Percentiles rank a stretch among this genome's conserved stretches.
Evolutionary conservation across 2,113 vertebrate genomes (phyloP).

Genomic region (Octodon degus): DNA sequence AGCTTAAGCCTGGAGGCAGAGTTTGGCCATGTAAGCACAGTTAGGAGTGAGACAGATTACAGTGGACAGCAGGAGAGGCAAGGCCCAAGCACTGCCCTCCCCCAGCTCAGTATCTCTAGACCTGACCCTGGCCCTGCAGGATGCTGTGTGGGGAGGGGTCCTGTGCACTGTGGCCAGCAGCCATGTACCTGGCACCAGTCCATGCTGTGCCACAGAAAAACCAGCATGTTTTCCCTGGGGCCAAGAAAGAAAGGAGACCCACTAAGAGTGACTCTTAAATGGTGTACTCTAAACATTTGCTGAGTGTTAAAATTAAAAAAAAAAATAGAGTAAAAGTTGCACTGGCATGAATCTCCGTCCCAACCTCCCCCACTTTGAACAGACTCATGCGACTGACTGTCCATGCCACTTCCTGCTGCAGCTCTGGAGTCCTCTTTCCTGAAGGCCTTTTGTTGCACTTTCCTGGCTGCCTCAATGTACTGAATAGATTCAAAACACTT

Average conservation of each 20-base stretch:
- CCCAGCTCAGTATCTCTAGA: fast-evolving
- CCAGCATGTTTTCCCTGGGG: background rate
- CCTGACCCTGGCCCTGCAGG: fast-evolving
- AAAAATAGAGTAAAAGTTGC: background rate
- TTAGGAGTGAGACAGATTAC: fast-evolving
- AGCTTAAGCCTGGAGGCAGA: fast-evolving
- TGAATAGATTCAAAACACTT: background rate
- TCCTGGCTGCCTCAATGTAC: background rate
- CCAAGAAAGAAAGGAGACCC: background rate
- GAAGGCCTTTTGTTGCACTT: background rate
- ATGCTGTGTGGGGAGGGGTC: fast-evolving
- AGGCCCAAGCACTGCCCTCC: fast-evolving
- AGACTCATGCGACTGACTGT: background rate
- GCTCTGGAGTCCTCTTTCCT: background rate
- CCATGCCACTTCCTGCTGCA: background rate
- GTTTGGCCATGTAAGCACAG: fast-evolving
- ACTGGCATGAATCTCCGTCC: background rate
- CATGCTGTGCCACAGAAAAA: too few relatives aligned
- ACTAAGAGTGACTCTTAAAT: background rate
- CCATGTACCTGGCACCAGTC: background rate
- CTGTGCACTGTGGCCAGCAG: fast-evolving
- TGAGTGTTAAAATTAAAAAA: background rate
- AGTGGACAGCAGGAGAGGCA: fast-evolving
- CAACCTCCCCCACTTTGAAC: background rate
- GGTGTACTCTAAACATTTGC: background rate